Percentiles rank a stretch among this genome's conserved stretches.
Conservation (phyloP, 2,797 vertebrate species). For the Sebastes itinus region DNA sequence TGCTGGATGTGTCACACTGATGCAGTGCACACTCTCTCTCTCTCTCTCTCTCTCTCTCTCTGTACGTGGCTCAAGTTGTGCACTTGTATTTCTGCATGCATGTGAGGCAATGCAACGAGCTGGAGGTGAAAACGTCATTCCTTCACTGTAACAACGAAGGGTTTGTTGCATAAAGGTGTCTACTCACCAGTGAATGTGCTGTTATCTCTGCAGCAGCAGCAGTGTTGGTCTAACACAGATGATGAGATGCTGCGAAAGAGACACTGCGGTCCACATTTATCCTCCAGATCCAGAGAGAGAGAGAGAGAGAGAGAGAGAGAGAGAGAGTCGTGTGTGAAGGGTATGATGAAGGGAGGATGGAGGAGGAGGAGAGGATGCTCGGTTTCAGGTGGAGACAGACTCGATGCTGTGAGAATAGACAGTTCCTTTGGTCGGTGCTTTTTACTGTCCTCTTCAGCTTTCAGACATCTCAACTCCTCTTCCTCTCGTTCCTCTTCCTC, state of each 20-base stretch:
- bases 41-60: neutral
- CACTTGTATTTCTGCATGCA: neutral
- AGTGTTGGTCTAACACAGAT: slow-evolving; percentile 6
- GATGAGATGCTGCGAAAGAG: slow-evolving; percentile 48
- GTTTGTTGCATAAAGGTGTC: neutral
- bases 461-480: slow-evolving; percentile 44
- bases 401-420: slow-evolving; percentile 49
- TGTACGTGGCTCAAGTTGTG: slow-evolving; percentile 30
- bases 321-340: neutral
- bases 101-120: neutral
- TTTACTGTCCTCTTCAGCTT: slow-evolving; percentile 22
- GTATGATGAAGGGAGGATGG: neutral
- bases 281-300: neutral
- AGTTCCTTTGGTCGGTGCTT: slow-evolving; percentile 30
- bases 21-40: slow-evolving; percentile 34
- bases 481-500: neutral
- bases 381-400: slow-evolving; percentile 41
- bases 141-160: neutral
- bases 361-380: neutral
- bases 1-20: slow-evolving; percentile 11
- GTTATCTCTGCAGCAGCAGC: slow-evolving; percentile 21
- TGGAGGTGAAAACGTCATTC: neutral
- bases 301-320: neutral
- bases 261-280: slow-evolving; percentile 75
- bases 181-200: slow-evolving; percentile 56